A percentile compares a stretch with the other conserved stretches of the same genome.
Conservation (phyloP, 2,888 invertebrate genomes). For the Petrolisthes cinctipes region DNA sequence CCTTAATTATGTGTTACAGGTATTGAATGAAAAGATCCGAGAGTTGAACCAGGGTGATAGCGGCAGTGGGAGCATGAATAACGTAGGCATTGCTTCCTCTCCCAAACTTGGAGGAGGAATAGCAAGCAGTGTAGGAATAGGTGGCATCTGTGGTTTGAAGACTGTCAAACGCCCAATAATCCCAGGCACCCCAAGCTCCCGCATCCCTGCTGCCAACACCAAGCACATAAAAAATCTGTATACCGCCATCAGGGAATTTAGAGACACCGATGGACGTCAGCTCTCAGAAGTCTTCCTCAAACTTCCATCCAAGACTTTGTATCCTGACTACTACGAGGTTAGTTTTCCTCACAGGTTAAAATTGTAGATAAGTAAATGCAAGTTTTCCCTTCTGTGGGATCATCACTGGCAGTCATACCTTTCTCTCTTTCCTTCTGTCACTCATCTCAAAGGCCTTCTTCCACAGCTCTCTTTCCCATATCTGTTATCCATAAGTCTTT, state of each 20-base stretch:
- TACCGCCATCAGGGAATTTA: constrained; percentile 81
- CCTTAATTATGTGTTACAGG: constrained; percentile 24
- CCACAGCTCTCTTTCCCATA: no score
- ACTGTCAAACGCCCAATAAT: neutral
- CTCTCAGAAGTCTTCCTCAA: constrained; percentile 95
- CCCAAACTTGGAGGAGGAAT: constrained; percentile 17
- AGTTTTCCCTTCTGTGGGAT: neutral
- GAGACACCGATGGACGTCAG: constrained; percentile 87
- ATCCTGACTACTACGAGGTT: constrained; percentile 95
- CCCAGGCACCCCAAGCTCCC: neutral
- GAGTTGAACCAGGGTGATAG: constrained; percentile 59
- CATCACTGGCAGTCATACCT: no score
- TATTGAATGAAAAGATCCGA: constrained; percentile 62
- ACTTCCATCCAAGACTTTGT: constrained; percentile 85
- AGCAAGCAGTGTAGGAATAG: neutral
- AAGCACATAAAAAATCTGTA: constrained; percentile 57
- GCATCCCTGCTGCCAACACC: constrained; percentile 5
- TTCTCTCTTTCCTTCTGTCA: no score
- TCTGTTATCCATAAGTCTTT: no score
- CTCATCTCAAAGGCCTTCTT: no score
- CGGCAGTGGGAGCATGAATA: constrained; percentile 37
- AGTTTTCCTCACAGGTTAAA: no score
- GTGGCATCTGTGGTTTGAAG: neutral
- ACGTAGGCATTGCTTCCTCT: constrained; percentile 22
- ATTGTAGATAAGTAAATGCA: no score